phyloP scores from a whole-genome alignment of 2,113 vertebrate species.

The Bufo bufo region DNA sequence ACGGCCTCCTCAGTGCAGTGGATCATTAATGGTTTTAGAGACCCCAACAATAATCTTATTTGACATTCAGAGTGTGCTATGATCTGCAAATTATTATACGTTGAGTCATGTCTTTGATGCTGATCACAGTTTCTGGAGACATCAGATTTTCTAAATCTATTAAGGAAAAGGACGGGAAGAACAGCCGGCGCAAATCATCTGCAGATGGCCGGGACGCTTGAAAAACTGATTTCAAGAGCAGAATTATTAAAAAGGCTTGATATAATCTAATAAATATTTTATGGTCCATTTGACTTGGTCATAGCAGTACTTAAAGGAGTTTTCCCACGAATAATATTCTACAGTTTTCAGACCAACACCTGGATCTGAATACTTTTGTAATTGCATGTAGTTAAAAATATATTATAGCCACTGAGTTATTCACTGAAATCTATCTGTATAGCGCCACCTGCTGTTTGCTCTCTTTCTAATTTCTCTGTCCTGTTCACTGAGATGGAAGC shows the following conservation, averaged over 20 bases:
- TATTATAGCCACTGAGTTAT: too few relatives aligned
- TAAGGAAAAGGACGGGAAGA: not conserved
- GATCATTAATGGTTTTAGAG: not conserved
- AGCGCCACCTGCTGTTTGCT: too few relatives aligned
- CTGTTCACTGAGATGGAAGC: too few relatives aligned
- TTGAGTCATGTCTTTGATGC: constrained; percentile 44
- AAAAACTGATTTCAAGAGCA: constrained; percentile 9
- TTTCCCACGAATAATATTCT: too few relatives aligned
- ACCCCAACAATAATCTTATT: constrained; percentile 33
- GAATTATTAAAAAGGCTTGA: constrained; percentile 20
- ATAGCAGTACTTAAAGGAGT: not conserved
- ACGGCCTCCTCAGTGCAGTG: not conserved
- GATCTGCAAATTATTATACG: constrained; percentile 41
- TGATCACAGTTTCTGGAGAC: constrained; percentile 41
- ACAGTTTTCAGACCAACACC: too few relatives aligned
- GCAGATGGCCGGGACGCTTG: constrained; percentile 32
- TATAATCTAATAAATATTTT: constrained; percentile 25
- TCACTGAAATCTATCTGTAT: too few relatives aligned
- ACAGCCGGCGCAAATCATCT: constrained; percentile 35
- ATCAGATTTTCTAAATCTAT: constrained; percentile 35
- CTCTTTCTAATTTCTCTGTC: too few relatives aligned
- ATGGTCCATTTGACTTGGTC: not conserved
- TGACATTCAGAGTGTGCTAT: constrained; percentile 27
- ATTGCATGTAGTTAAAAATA: too few relatives aligned
- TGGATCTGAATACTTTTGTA: too few relatives aligned